Evolutionary conservation across 1,140 invertebrate species (phyloP), one percentile per base, ranked within the genome.

Genomic region (Drosophila biarmipes): DNA sequence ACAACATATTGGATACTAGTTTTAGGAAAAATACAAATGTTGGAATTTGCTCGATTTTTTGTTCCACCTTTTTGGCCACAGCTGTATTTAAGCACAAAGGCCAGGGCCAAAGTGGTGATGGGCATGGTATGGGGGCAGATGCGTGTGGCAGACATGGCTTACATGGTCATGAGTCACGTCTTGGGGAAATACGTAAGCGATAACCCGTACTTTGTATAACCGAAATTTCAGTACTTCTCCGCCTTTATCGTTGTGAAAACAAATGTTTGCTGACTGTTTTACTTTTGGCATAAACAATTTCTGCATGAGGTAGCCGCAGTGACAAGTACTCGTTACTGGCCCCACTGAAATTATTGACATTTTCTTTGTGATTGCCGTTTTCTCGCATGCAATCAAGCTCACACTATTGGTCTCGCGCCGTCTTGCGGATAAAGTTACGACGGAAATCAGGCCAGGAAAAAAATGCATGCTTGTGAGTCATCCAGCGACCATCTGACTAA

Each of bases 251-350:
- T 67, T 73, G 61, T 62, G 55, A 71, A 55, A 72, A 80, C 78
- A 80, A 80, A 66, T 77, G 80, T 73, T 80, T 46, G 52, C 43
- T 58, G 59, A 54, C 48, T 67, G 67, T 56, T 29, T 46, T 8
- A 27, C 21, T 29, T 63, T 40, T 24, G 21, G 58, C 52, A 59
- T 66, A 68, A 68, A 38, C 56, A 57, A 54, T 42, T 62, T 45
- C 38, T 38, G 38, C 21, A 58, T 57, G 31, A 67, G 74, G 77
- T 79, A 69, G 69, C 48, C 34, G 42, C 7, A 52, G 38, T 78
- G 45, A 21, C 77, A 34, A 35, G 48, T 69, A 58, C 63, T 57
- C 63, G 71, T 56, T 49, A 78, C 4, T 34, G 17, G 17, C 12
- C 12, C 59, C 21, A 29, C 29, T 59, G 2, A 35, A 59, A 35